A percentile compares a stretch with the other conserved stretches of the same genome.
phyloP scores from a whole-genome alignment of 2,797 vertebrate genomes.

The Centropyge bicolor region DNA sequence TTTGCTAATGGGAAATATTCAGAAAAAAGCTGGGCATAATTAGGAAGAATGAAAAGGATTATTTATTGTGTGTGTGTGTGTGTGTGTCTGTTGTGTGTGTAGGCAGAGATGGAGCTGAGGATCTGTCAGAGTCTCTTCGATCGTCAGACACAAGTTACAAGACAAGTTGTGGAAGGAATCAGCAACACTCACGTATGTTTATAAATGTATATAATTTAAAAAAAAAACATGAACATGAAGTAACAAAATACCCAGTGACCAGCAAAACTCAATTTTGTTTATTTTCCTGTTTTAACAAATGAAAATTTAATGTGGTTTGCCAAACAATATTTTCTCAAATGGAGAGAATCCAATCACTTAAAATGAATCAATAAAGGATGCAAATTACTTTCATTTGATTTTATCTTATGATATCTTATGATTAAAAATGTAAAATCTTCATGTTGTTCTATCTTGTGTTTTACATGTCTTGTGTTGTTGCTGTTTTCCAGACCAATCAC shows the following conservation, averaged over 20 bases:
- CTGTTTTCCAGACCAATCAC: constrained; percentile 89
- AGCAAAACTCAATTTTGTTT: background rate
- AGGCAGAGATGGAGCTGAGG: constrained; percentile 96
- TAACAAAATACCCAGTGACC: background rate
- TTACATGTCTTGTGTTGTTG: background rate
- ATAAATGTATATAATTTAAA: too few species aligned
- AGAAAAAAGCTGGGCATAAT: constrained; percentile 8
- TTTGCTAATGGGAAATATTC: constrained; percentile 24
- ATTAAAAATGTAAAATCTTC: background rate
- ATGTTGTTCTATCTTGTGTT: background rate
- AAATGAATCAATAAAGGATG: background rate
- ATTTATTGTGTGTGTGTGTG: constrained; percentile 59
- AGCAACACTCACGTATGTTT: constrained; percentile 91
- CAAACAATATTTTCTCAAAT: background rate
- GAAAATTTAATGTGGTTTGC: background rate
- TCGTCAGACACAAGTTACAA: constrained; percentile 93
- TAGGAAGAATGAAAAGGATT: constrained; percentile 1
- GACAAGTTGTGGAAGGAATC: constrained; percentile 91
- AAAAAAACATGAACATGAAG: background rate
- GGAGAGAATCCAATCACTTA: background rate
- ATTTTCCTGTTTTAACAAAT: background rate
- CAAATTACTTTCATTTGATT: background rate
- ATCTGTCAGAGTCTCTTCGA: constrained; percentile 96
- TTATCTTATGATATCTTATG: too few species aligned
- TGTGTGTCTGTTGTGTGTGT: constrained; percentile 72